A percentile compares a stretch with the other conserved stretches of the same genome.
Evolutionary conservation across 2,113 vertebrate genomes (phyloP).

Genomic region (human): DNA sequence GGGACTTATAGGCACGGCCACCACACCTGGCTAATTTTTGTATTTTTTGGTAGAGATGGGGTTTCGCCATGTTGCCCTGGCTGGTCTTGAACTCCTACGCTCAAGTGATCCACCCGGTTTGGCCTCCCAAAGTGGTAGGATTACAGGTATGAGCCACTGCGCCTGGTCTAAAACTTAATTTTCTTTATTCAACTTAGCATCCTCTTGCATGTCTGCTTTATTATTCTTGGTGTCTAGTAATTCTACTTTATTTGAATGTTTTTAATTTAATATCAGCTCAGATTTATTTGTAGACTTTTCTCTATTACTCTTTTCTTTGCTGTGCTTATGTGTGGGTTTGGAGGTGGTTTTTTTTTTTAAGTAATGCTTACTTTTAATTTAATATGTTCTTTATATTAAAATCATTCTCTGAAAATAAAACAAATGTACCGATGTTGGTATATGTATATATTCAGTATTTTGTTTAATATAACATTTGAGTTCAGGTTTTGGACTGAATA

Average conservation of each 20-base stretch:
- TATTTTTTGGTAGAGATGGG: no score
- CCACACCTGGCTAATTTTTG: no score
- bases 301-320: neutral
- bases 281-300: neutral
- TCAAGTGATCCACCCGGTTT: no score
- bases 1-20: no score
- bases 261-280: neutral
- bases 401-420: neutral
- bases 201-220: neutral
- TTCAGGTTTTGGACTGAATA: neutral
- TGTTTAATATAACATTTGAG: neutral
- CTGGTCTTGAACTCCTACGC: no score
- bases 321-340: neutral
- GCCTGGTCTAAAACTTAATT: neutral
- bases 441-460: neutral
- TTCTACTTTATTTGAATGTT: conserved; percentile 3
- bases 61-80: no score
- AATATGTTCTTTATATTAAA: neutral
- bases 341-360: neutral
- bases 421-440: neutral
- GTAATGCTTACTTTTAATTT: neutral
- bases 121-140: no score
- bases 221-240: neutral
- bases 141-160: no score
- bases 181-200: neutral